Percentiles rank a stretch among this genome's conserved stretches.
phyloP scores from a whole-genome alignment of 2,113 vertebrate species.

The Amblyopsis rosae region DNA sequence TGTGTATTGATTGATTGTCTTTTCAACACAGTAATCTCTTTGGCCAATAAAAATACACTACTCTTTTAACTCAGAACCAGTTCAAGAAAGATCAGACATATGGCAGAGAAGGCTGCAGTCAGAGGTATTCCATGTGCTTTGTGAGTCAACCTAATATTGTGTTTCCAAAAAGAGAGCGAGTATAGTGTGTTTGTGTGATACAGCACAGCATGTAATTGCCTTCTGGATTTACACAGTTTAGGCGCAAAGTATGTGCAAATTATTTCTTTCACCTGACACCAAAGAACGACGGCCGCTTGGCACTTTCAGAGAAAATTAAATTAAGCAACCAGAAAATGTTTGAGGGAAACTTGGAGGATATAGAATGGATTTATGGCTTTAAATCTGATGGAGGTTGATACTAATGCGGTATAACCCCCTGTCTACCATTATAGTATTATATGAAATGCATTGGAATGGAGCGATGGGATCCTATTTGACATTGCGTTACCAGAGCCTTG shows the following conservation, averaged over 20 bases:
- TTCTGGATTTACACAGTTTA: constrained; percentile 71
- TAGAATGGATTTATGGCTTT: constrained; percentile 74
- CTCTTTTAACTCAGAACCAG: constrained; percentile 14
- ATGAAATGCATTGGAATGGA: constrained; percentile 73
- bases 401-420: constrained; percentile 77
- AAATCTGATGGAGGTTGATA: constrained; percentile 79
- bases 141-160: constrained; percentile 53
- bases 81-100: constrained; percentile 45
- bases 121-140: constrained; percentile 44
- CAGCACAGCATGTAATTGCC: constrained; percentile 60
- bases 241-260: constrained; percentile 71
- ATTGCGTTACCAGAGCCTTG: constrained; percentile 74
- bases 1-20: too few species aligned
- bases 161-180: constrained; percentile 40
- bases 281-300: constrained; percentile 63
- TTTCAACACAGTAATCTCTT: too few species aligned
- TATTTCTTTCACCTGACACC: constrained; percentile 74
- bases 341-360: constrained; percentile 71
- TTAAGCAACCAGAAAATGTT: constrained; percentile 72
- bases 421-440: constrained; percentile 74
- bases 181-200: constrained; percentile 58
- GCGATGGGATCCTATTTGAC: constrained; percentile 73
- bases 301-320: constrained; percentile 73
- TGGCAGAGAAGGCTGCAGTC: constrained; percentile 12
- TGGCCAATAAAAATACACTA: not conserved